A percentile compares a stretch with the other conserved stretches of the same genome.
Evolutionary conservation across 2,797 vertebrate species (phyloP).

Genomic region (Sebastes kiyomatsui): DNA sequence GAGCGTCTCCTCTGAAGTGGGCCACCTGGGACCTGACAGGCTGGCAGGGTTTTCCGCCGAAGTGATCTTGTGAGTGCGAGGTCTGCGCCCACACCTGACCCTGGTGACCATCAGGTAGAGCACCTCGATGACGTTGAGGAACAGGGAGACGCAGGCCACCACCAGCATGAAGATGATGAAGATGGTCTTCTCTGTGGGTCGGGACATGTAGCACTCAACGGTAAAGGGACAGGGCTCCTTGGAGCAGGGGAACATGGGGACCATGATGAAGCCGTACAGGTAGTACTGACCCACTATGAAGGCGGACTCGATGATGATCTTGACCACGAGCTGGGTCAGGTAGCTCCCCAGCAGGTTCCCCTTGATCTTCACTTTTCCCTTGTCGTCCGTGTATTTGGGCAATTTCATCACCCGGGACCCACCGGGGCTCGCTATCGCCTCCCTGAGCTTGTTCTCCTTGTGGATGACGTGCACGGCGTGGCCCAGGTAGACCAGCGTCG

Average conservation of each 20-base stretch:
- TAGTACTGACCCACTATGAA: conserved; percentile 96
- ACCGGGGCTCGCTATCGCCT: conserved; percentile 65
- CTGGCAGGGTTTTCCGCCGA: conserved; percentile 37
- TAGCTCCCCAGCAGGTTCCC: conserved; percentile 94
- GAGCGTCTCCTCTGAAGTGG: not conserved
- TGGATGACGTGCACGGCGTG: conserved; percentile 86
- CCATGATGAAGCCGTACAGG: conserved; percentile 94
- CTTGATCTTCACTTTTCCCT: conserved; percentile 87
- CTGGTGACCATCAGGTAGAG: conserved; percentile 66
- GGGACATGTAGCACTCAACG: conserved; percentile 78
- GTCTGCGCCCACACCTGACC: conserved; percentile 32
- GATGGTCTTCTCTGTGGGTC: conserved; percentile 71
- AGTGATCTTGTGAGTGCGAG: not conserved
- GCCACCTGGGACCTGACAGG: conserved; percentile 29
- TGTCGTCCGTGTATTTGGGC: conserved; percentile 84
- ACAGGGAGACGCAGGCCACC: conserved; percentile 71
- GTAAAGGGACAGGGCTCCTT: conserved; percentile 89
- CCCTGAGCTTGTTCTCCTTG: conserved; percentile 89
- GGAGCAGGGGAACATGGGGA: conserved; percentile 89
- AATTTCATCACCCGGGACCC: conserved; percentile 70
- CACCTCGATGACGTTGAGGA: conserved; percentile 67
- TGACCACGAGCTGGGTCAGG: conserved; percentile 87
- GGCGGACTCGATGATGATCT: conserved; percentile 90
- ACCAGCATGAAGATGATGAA: conserved; percentile 78
- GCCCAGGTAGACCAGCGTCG: conserved; percentile 83